phyloP scores from a whole-genome alignment of 1,140 invertebrate genomes.

The Anoplolepis gracilipes region DNA sequence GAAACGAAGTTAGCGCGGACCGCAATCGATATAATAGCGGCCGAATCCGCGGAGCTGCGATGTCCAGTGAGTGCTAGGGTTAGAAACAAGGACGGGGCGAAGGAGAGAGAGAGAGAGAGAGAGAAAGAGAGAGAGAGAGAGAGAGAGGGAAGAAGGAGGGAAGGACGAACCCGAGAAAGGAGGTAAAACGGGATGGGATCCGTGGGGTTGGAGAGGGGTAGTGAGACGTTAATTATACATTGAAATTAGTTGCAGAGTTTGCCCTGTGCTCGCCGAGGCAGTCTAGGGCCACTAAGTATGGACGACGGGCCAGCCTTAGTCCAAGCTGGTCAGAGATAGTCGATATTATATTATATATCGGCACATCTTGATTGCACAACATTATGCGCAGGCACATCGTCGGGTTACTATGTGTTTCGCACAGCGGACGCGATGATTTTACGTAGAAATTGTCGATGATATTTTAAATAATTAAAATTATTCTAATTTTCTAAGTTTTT shows the following conservation, averaged over 20 bases:
- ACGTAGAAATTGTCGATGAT: slow-evolving; percentile 24
- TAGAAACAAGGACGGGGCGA: slow-evolving; percentile 69
- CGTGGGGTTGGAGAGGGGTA: slow-evolving; percentile 79
- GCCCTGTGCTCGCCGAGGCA: slow-evolving; percentile 79
- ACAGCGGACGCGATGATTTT: slow-evolving; percentile 15
- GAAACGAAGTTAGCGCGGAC: slow-evolving; percentile 84
- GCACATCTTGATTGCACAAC: slow-evolving; percentile 84
- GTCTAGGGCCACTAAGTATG: slow-evolving; percentile 84
- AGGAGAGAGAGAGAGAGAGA: slow-evolving; percentile 51
- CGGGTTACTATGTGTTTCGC: not conserved
- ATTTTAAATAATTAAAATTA: slow-evolving; percentile 32
- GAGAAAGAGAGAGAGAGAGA: slow-evolving; percentile 53
- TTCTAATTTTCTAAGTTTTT: slow-evolving; percentile 16
- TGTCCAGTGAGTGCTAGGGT: slow-evolving; percentile 77
- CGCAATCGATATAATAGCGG: slow-evolving; percentile 85
- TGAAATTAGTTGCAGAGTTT: slow-evolving; percentile 87
- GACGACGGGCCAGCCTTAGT: slow-evolving; percentile 79
- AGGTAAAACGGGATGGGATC: slow-evolving; percentile 63
- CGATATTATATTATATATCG: slow-evolving; percentile 84
- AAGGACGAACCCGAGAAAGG: slow-evolving; percentile 72
- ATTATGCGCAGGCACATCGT: slow-evolving; percentile 81
- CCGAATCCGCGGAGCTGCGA: slow-evolving; percentile 81
- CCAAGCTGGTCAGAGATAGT: slow-evolving; percentile 84
- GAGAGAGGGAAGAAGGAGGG: slow-evolving; percentile 58
- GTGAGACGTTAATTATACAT: slow-evolving; percentile 87